A percentile compares a stretch with the other conserved stretches of the same genome.
phyloP scores from a whole-genome alignment of 2,797 vertebrate species.

The Setipinna tenuifilis region DNA sequence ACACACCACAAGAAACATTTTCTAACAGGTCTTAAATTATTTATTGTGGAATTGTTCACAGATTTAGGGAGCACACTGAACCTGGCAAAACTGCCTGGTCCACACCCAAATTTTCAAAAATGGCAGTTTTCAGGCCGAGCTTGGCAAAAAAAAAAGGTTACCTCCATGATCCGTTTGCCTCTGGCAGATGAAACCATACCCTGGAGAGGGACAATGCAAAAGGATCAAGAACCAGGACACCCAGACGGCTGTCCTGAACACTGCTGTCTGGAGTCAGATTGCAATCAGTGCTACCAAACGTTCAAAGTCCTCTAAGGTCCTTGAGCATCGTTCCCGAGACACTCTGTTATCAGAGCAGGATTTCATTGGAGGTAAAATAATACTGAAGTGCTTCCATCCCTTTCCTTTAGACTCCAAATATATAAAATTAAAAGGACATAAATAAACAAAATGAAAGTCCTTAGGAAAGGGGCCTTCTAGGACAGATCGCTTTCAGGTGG shows the following conservation, averaged over 20 bases:
- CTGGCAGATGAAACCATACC: not conserved
- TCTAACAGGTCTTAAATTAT: not conserved
- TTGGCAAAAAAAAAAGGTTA: not conserved
- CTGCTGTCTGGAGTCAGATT: not conserved
- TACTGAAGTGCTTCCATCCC: not conserved
- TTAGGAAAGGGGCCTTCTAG: slow-evolving; percentile 23
- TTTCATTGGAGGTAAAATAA: not conserved
- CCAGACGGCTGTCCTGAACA: not conserved
- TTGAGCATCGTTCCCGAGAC: not conserved
- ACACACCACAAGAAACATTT: not conserved
- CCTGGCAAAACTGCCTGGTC: not conserved
- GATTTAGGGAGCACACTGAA: not conserved
- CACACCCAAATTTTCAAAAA: not conserved
- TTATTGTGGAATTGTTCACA: not conserved
- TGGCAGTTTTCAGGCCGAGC: not conserved
- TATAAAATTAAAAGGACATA: slow-evolving; percentile 11
- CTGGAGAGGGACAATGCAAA: not conserved
- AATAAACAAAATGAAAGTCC: slow-evolving; percentile 8
- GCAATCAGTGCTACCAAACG: not conserved
- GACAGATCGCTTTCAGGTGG: not conserved
- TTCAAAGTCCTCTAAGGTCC: not conserved
- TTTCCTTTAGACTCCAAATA: slow-evolving; percentile 6
- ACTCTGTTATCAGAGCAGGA: not conserved
- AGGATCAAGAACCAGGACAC: not conserved
- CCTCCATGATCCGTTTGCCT: not conserved